Evolutionary conservation across 2,797 vertebrate genomes (phyloP).

Genomic region (Xyrichtys novacula): DNA sequence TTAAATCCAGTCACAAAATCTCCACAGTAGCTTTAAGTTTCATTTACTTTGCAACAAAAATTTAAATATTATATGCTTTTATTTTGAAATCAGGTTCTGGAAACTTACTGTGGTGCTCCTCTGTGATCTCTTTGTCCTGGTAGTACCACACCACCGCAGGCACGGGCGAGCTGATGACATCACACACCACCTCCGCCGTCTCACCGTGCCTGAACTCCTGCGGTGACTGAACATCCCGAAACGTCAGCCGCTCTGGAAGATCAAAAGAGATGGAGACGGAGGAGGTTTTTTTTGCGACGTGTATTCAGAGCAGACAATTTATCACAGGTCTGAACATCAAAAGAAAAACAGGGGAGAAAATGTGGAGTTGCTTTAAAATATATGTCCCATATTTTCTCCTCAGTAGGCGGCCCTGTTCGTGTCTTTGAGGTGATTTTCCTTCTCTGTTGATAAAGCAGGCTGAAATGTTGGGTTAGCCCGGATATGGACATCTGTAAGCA

Average conservation of each 20-base stretch:
- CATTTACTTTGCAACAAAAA: no score
- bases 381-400: constrained; percentile 22
- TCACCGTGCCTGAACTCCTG: constrained; percentile 97
- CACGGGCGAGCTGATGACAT: constrained; percentile 94
- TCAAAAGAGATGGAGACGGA: constrained; percentile 51
- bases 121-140: constrained; percentile 91
- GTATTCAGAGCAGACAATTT: constrained; percentile 24
- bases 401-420: not conserved
- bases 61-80: no score
- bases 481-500: not conserved
- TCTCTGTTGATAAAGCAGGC: constrained; percentile 1
- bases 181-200: constrained; percentile 94
- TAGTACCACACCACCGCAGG: constrained; percentile 96
- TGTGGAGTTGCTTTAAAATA: constrained; percentile 14
- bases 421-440: constrained; percentile 16
- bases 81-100: not conserved
- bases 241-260: constrained; percentile 94
- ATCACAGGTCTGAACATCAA: constrained; percentile 49
- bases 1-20: no score
- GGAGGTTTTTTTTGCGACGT: not conserved
- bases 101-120: constrained; percentile 92
- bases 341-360: constrained; percentile 30
- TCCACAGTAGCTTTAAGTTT: no score
- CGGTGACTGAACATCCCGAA: constrained; percentile 91
- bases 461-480: not conserved